A percentile compares a stretch with the other conserved stretches of the same genome.
phyloP scores from a whole-genome alignment of 30 jellyfish, hydroid and myxozoan species.

The Mastigias papua region DNA sequence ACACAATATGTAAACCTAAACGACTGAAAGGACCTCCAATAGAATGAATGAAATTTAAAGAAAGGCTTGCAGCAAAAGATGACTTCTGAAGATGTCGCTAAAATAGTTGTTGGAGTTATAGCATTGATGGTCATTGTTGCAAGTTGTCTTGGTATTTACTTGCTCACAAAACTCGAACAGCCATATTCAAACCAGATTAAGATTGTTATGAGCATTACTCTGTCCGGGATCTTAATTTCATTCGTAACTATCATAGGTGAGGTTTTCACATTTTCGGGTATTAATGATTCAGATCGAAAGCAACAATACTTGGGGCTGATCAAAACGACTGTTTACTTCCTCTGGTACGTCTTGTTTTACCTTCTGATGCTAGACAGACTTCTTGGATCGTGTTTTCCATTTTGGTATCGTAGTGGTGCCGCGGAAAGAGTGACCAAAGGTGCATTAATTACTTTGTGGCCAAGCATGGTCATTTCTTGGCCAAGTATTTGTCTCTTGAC shows the following conservation, averaged over 20 bases:
- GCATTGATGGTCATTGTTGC: neutral
- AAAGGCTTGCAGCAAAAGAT: neutral
- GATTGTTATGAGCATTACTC: neutral
- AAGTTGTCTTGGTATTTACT: neutral
- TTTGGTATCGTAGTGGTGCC: neutral
- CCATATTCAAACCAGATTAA: constrained; percentile 5
- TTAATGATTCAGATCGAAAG: neutral
- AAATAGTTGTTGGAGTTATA: neutral
- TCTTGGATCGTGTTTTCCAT: constrained; percentile 25
- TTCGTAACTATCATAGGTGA: neutral
- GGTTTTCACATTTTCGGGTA: neutral
- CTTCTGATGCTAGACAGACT: constrained; percentile 25
- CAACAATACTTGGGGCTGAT: neutral
- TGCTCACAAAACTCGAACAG: neutral
- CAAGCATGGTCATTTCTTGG: neutral
- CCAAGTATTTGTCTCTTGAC: neutral
- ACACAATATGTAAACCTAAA: too few species aligned
- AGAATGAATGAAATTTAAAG: too few species aligned
- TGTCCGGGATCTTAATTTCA: constrained; percentile 4
- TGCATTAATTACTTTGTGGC: neutral
- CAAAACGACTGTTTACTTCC: constrained; percentile 1
- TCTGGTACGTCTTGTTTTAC: constrained; percentile 23
- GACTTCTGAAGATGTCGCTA: neutral
- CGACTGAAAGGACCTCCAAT: too few species aligned
- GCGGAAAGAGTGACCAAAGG: neutral